Evolutionary conservation across 2,113 vertebrate genomes (phyloP).

Genomic region (Myrmecophaga tridactyla): DNA sequence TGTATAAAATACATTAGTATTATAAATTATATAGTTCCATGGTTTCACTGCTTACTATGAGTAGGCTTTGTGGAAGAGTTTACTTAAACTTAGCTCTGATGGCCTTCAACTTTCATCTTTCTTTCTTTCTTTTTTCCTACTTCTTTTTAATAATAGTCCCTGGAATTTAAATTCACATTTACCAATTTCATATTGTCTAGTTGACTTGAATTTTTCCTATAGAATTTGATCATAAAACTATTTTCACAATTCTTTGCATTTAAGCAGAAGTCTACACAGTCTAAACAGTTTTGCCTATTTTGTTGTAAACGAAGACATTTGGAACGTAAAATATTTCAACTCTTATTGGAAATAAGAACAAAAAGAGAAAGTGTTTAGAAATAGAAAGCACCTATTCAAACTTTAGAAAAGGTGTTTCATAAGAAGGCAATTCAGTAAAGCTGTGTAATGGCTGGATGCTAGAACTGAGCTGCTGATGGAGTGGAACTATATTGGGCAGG

Average conservation of each 20-base stretch:
- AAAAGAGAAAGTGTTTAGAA: background rate
- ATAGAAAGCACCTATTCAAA: background rate
- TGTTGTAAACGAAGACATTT: background rate
- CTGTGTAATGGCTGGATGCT: background rate
- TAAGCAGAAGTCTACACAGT: background rate
- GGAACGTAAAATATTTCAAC: background rate
- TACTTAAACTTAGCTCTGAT: background rate
- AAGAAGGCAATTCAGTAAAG: background rate
- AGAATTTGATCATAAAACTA: background rate
- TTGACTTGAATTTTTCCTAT: background rate
- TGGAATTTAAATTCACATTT: background rate
- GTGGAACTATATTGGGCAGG: accelerated
- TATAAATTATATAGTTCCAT: background rate
- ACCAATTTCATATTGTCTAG: background rate
- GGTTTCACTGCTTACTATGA: background rate
- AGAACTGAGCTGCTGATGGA: background rate
- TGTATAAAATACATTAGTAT: background rate
- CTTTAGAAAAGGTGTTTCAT: background rate
- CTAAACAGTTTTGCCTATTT: background rate
- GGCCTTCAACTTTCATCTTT: background rate
- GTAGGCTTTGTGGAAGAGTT: background rate
- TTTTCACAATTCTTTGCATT: background rate
- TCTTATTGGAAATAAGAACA: background rate
- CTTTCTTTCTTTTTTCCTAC: background rate
- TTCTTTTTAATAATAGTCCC: background rate